Evolutionary conservation across 1,140 invertebrate genomes (phyloP).

Genomic region (Palaemon carinicauda): DNA sequence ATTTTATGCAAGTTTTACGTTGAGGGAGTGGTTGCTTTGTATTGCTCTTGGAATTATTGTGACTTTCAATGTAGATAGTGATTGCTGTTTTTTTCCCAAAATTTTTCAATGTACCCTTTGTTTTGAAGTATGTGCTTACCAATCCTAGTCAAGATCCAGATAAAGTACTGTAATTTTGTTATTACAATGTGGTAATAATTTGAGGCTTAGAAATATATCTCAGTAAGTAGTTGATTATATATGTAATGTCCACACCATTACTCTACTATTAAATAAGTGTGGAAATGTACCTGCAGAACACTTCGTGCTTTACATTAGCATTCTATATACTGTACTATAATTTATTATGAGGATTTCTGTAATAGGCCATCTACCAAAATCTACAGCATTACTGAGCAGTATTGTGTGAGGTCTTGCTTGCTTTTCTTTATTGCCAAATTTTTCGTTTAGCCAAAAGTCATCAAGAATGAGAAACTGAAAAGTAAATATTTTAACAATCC

Average conservation of each 20-base stretch:
- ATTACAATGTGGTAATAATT: background rate
- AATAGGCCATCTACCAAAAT: background rate
- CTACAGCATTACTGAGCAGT: background rate
- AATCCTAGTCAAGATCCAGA: background rate
- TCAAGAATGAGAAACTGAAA: too few species aligned
- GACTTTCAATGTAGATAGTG: background rate
- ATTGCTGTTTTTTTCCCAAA: background rate
- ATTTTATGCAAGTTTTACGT: background rate
- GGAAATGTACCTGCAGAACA: constrained; percentile 36
- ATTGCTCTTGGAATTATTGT: constrained; percentile 42
- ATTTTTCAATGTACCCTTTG: too few species aligned
- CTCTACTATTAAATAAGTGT: background rate
- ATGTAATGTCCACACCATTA: background rate
- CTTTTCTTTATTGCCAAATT: background rate
- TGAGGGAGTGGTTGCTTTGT: constrained; percentile 30
- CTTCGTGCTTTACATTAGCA: constrained; percentile 25
- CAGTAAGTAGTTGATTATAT: constrained; percentile 11
- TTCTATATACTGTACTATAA: background rate
- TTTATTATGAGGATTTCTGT: background rate
- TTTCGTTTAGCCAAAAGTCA: background rate
- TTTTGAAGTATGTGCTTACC: background rate
- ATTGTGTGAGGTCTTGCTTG: background rate
- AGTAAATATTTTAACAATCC: too few species aligned
- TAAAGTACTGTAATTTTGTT: background rate
- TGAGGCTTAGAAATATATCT: background rate